Conservation (phyloP, 2,888 invertebrate genomes). For the Plutella xylostella region DNA sequence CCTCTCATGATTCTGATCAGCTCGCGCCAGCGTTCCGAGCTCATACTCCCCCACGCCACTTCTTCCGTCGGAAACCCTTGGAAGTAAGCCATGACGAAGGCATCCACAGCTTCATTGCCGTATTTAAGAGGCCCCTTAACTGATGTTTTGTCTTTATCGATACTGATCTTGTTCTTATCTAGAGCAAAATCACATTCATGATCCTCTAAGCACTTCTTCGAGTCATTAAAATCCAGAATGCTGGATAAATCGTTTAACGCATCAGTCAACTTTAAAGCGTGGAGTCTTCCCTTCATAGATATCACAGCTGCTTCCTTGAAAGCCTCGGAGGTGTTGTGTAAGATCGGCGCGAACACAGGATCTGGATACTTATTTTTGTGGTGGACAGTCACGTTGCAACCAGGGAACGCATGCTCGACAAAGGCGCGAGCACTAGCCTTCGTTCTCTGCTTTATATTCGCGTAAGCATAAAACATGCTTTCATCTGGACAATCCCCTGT, state of each 20-base stretch:
- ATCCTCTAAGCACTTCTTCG: slow-evolving; percentile 32
- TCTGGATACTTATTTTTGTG: slow-evolving; percentile 27
- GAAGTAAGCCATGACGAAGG: slow-evolving; percentile 54
- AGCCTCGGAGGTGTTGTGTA: slow-evolving; percentile 32
- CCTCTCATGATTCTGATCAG: slow-evolving; percentile 33
- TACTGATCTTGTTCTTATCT: slow-evolving; percentile 31
- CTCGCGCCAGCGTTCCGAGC: slow-evolving; percentile 29
- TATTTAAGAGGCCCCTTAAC: slow-evolving; percentile 48
- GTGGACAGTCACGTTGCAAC: slow-evolving; percentile 42
- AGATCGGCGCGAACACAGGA: slow-evolving; percentile 40
- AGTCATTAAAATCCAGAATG: slow-evolving; percentile 45
- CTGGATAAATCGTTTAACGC: slow-evolving; percentile 33
- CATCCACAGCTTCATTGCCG: slow-evolving; percentile 44
- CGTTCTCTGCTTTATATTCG: slow-evolving; percentile 46
- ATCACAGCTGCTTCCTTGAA: neutral
- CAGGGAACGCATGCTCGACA: slow-evolving; percentile 36
- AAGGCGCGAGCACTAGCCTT: slow-evolving; percentile 44
- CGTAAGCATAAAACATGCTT: slow-evolving; percentile 41
- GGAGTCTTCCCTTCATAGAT: slow-evolving; percentile 19
- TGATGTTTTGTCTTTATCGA: slow-evolving; percentile 36
- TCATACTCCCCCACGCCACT: slow-evolving; percentile 47
- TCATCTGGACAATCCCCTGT: slow-evolving; percentile 31
- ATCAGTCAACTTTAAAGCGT: slow-evolving; percentile 29
- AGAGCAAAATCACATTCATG: slow-evolving; percentile 36
- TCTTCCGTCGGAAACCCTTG: slow-evolving; percentile 36